Percentiles rank a stretch among this genome's conserved stretches.
Evolutionary conservation across 2,888 invertebrate species (phyloP).

Genomic region (Papilio protenor): DNA sequence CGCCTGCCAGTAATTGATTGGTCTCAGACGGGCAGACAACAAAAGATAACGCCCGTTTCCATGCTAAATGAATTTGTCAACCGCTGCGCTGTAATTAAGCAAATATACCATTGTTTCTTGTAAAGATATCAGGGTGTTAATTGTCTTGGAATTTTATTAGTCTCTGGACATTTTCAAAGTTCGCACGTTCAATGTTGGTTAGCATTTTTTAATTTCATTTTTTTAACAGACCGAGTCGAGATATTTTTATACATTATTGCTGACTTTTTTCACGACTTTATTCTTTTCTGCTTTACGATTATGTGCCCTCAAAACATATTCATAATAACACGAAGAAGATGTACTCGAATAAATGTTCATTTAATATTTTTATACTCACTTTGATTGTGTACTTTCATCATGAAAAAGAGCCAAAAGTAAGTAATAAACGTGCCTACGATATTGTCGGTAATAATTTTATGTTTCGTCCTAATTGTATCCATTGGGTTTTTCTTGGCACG

Average conservation of each 20-base stretch:
- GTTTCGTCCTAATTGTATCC: slow-evolving; percentile 17
- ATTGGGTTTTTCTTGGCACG: slow-evolving; percentile 11
- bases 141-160: slow-evolving; percentile 55
- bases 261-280: not conserved
- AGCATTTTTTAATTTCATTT: slow-evolving; percentile 29
- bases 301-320: not conserved
- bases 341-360: not conserved
- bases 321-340: not conserved
- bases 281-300: slow-evolving; percentile 11
- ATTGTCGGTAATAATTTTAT: slow-evolving; percentile 13
- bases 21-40: slow-evolving; percentile 77
- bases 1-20: slow-evolving; percentile 77
- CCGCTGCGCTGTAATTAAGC: slow-evolving; percentile 78
- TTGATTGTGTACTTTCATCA: not conserved
- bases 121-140: slow-evolving; percentile 49
- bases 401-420: not conserved
- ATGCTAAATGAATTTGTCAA: slow-evolving; percentile 81
- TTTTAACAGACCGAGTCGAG: slow-evolving; percentile 4
- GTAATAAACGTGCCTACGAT: slow-evolving; percentile 10
- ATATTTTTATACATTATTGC: slow-evolving; percentile 4
- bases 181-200: slow-evolving; percentile 18
- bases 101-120: slow-evolving; percentile 71
- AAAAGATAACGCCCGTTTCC: slow-evolving; percentile 74
- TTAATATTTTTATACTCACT: not conserved
- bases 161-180: slow-evolving; percentile 40